A percentile compares a stretch with the other conserved stretches of the same genome.
Evolutionary conservation across 2,113 vertebrate species (phyloP).

Genomic region (Cinclus cinclus): DNA sequence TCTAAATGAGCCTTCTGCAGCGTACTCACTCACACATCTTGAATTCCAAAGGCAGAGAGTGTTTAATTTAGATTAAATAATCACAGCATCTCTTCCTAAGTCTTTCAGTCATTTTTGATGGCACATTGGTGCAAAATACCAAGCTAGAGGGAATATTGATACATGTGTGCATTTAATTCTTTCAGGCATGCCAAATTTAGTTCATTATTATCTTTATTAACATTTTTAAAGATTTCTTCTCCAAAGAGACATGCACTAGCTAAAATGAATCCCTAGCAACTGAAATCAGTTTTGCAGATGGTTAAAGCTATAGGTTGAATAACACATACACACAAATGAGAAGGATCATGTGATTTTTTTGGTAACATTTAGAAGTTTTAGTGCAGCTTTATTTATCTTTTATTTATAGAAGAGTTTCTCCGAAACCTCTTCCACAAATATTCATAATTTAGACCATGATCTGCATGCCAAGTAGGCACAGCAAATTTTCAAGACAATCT

Average conservation of each 20-base stretch:
- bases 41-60: neutral
- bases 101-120: slow-evolving; percentile 12
- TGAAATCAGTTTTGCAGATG: slow-evolving; percentile 30
- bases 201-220: slow-evolving; percentile 45
- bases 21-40: neutral
- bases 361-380: slow-evolving; percentile 17
- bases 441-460: slow-evolving; percentile 4
- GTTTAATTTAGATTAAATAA: slow-evolving; percentile 19
- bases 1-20: slow-evolving; percentile 21
- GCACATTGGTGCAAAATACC: slow-evolving; percentile 20
- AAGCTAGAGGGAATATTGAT: neutral
- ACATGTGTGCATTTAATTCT: slow-evolving; percentile 3
- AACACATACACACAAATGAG: neutral
- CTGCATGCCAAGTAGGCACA: slow-evolving; percentile 23
- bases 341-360: neutral
- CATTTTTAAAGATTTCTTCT: neutral
- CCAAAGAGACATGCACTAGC: neutral
- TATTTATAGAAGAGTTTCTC: slow-evolving; percentile 51
- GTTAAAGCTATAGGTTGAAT: slow-evolving; percentile 34
- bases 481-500: slow-evolving; percentile 30
- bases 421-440: slow-evolving; percentile 42
- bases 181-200: slow-evolving; percentile 16
- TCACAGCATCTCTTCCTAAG: neutral
- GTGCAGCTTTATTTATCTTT: slow-evolving; percentile 39
- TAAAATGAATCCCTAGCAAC: slow-evolving; percentile 36